Percentiles rank a stretch among this genome's conserved stretches.
phyloP scores from a whole-genome alignment of 2,113 vertebrate genomes.

The Xiphophorus hellerii region DNA sequence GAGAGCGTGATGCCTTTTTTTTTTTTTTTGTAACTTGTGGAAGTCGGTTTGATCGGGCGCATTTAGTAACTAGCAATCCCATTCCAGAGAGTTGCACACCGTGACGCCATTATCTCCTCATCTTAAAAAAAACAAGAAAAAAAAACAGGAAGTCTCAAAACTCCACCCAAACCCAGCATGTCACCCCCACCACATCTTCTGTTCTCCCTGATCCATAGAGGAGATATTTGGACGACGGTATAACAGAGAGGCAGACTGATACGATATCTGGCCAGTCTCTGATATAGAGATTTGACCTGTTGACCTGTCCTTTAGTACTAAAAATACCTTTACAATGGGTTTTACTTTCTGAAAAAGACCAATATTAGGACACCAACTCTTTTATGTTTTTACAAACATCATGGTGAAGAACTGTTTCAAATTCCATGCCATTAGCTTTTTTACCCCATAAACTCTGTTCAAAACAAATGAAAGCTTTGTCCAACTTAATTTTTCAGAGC shows the following conservation, averaged over 20 bases:
- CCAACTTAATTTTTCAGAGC: not conserved
- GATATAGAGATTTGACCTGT: too few species aligned
- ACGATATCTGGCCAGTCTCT: too few species aligned
- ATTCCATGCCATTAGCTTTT: not conserved
- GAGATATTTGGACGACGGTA: not conserved
- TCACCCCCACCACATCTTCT: slow-evolving; percentile 41
- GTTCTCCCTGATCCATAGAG: slow-evolving; percentile 17
- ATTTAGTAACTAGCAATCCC: slow-evolving; percentile 19
- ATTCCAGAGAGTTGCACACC: slow-evolving; percentile 60
- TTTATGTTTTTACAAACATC: not conserved
- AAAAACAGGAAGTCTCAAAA: slow-evolving; percentile 71
- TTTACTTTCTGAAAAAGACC: not conserved
- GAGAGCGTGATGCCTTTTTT: not conserved
- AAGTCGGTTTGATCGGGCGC: not conserved
- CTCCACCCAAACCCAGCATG: slow-evolving; percentile 57
- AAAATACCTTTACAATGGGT: too few species aligned
- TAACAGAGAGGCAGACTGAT: not conserved
- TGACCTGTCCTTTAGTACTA: too few species aligned
- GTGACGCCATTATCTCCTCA: slow-evolving; percentile 54
- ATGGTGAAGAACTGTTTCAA: not conserved
- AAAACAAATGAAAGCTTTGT: not conserved
- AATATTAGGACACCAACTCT: not conserved
- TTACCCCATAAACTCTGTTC: too few species aligned
- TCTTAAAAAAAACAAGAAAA: slow-evolving; percentile 61
- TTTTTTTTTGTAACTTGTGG: slow-evolving; percentile 6